Evolutionary conservation across 1,140 invertebrate genomes (phyloP), one percentile per base, ranked within the genome.

Genomic region (Ceratina calcarata): DNA sequence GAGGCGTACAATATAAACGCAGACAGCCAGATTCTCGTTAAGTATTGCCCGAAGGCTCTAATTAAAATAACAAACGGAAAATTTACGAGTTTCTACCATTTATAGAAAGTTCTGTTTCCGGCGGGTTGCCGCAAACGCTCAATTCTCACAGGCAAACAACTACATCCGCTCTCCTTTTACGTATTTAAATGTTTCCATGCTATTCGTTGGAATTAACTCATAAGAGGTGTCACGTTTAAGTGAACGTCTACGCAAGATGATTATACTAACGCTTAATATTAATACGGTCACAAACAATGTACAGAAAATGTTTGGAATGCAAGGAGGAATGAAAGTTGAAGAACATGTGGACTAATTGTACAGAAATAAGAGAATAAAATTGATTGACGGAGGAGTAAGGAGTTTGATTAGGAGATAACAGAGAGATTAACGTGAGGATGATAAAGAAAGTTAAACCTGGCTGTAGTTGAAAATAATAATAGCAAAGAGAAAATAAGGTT

Each of bases 51-150:
- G 85, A 86, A 86, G 85, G 85, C 84, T 86, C 85, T 86, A 86
- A 86, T 86, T 86, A 86, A 86, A 86, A 86, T 86, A 86, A 86
- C 71, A 86, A 86, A 86, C 81, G 84, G 85, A 86, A 86, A 86
- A 86, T 86, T 82, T 58, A 60, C 77, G 83, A 85, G 84, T 85
- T 85, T 82, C 80, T 55, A 61, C 60, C 72, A 82, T 78, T 69
- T 82, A 53, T 75, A 68, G 83, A 73, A 82, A 86, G 75, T 75
- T 66, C 69, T 58, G 67, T 72, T 82, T 60, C 53, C 77, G 57
- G 51, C 51, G 53, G 8, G 16, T 15, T 51, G 15, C 27, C 70
- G 2, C 49, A 24, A 20, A 64, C 24, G 37, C 53, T 18, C 53
- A 32, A 45, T 18, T 57, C 61, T 13, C 22, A 18, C 53, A 6